Evolutionary conservation across 2,888 invertebrate genomes (phyloP), one percentile per base, ranked within the genome.

Genomic region (Drosophila parthenogenetica): DNA sequence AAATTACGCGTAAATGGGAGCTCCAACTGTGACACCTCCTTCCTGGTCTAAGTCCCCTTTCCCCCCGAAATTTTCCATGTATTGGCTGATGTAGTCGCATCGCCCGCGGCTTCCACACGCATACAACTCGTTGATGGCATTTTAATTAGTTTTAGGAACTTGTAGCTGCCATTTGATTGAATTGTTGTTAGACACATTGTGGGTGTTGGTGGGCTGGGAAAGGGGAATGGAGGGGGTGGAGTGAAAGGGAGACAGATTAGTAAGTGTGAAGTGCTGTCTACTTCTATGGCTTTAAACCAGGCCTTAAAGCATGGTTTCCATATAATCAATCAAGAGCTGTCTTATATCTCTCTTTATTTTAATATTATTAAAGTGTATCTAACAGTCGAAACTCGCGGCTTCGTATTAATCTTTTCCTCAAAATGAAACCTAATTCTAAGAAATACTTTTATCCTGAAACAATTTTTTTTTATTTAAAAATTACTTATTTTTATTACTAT

Each of bases 1-100:
- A 89, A 89, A 89, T 85, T 89, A 89, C 89, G 83, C 87, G 84
- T 82, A 81, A 83, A 88, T 84, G 81, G 81, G 79, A 88, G 64
- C 66, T 66, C 82, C 73, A 87, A 81, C 84, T 83, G 71, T 63
- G 48, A 48, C 55, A 19, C 42, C 58, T 2, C n/a, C 13, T 17
- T n/a, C 35, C 32, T 10, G 2, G 8, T 11, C 39, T 39, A 5
- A 5, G 3, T 35, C 11, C 5, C 14, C 10, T n/a, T 29, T 29
- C 8, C 29, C 2, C 43, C 37, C 29, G 58, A 48, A 39, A 22
- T 42, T 32, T 11, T 5, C 25, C 35, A 35, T 40, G 39, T 17
- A 51, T 51, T 29, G 51, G 39, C 45, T 7, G 55, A 49, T 57
- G 72, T 60, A 50, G 51, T 62, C 51, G 65, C 64, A 46, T 42